Evolutionary conservation across 53 echinoderm and acorn worm genomes (phyloP), one percentile per base, ranked within the genome.

Genomic region (Paelopatides confundens): DNA sequence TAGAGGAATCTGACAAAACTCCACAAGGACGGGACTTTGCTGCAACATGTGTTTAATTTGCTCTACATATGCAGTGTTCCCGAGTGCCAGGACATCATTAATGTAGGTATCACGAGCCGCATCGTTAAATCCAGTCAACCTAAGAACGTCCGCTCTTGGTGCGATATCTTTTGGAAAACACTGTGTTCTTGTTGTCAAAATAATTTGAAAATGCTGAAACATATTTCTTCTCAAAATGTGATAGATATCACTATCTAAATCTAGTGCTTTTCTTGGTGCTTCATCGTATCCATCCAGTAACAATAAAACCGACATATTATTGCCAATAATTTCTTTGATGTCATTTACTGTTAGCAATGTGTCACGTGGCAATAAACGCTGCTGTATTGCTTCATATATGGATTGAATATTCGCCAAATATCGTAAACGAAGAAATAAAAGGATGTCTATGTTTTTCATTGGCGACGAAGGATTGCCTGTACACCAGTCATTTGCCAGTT

Each of bases 91-190:
- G 8, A 43, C 71, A 15, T 43, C 38, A 1, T 0, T n/a, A 38
- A 71, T 71, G 46, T 71, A 71, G 4, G 31, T 28, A 43, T 38
- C 17, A 26, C 71, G 38, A 10, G 11, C 2, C 0, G 24, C n/a
- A 21, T 71, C 71, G 26, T 71, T 43, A 71, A 71, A 71, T 71
- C 71, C 46, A 3, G 46, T 38, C 40, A 71, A 39, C 26, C 71
- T 71, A 6, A 71, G 18, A 9, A 38, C n/a, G 27, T 43, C 39
- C 2, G 23, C 17, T 10, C 11, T 1, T 35, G 14, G n/a, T 17
- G 71, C 21, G 12, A 43, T 4, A 43, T 24, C n/a, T 4, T 38
- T 71, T 27, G 28, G 71, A 40, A 43, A 71, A 18, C 11, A 71
- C 3, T 26, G 11, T 71, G 71, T 24, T 71, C 71, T 71, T 4